Conservation (phyloP, 2,113 vertebrate species). For the Grammomys surdaster region DNA sequence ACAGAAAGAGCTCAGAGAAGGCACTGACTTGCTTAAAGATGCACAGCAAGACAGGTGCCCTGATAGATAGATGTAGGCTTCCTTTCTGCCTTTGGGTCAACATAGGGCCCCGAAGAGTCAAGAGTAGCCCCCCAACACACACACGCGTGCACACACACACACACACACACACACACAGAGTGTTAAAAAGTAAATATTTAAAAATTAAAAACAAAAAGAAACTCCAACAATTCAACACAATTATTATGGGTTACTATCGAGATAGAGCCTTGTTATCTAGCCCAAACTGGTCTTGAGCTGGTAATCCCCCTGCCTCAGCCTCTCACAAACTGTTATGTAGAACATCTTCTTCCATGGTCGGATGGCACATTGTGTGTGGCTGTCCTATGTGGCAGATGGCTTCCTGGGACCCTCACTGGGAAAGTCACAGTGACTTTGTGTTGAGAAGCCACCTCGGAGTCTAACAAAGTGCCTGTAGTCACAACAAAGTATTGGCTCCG, state of each 20-base stretch:
- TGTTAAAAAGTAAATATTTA: background rate
- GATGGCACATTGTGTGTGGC: background rate
- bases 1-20: background rate
- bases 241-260: background rate
- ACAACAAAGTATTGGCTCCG: background rate
- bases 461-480: background rate
- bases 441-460: accelerated
- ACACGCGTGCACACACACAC: background rate
- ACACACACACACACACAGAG: background rate
- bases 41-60: background rate
- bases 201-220: background rate
- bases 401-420: background rate
- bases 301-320: background rate
- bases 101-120: accelerated
- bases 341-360: background rate
- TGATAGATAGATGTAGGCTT: background rate
- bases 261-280: background rate
- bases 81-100: background rate
- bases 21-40: background rate
- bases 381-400: background rate
- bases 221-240: background rate
- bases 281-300: background rate
- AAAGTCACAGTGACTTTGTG: background rate
- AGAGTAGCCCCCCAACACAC: background rate
- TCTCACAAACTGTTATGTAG: background rate